phyloP scores from a whole-genome alignment of 2,113 vertebrate genomes.

The Erythrocebus patas region DNA sequence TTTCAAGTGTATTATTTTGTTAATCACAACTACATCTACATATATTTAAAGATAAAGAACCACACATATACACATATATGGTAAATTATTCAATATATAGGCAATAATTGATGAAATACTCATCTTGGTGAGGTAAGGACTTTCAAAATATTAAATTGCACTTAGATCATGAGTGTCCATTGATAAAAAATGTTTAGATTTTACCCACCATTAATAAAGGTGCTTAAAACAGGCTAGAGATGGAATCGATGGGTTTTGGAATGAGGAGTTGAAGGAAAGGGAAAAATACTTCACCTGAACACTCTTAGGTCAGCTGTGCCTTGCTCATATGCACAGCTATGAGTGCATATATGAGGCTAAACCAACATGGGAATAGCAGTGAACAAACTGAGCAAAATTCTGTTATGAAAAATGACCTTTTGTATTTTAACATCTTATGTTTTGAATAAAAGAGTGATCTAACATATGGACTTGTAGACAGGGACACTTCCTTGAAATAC shows the following conservation, averaged over 20 bases:
- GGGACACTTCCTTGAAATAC: not conserved
- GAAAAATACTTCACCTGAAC: not conserved
- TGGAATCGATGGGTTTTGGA: not conserved
- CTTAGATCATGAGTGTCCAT: not conserved
- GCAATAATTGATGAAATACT: not conserved
- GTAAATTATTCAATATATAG: not conserved
- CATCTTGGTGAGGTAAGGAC: not conserved
- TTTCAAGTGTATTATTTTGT: not conserved
- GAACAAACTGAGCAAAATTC: not conserved
- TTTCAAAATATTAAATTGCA: not conserved
- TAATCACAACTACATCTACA: not conserved
- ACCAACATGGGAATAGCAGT: not conserved
- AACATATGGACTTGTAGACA: not conserved
- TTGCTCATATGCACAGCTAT: not conserved
- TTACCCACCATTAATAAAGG: not conserved
- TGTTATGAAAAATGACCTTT: not conserved
- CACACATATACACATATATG: not conserved
- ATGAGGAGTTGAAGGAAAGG: not conserved
- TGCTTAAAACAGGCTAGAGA: not conserved
- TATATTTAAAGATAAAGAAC: not conserved
- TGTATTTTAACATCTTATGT: not conserved
- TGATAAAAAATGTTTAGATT: not conserved
- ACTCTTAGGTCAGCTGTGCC: not conserved
- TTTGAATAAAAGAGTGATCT: conserved; percentile 12
- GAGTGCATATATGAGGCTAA: not conserved